Evolutionary conservation across 2,797 vertebrate genomes (phyloP).

Genomic region (Moxostoma hubbsi): DNA sequence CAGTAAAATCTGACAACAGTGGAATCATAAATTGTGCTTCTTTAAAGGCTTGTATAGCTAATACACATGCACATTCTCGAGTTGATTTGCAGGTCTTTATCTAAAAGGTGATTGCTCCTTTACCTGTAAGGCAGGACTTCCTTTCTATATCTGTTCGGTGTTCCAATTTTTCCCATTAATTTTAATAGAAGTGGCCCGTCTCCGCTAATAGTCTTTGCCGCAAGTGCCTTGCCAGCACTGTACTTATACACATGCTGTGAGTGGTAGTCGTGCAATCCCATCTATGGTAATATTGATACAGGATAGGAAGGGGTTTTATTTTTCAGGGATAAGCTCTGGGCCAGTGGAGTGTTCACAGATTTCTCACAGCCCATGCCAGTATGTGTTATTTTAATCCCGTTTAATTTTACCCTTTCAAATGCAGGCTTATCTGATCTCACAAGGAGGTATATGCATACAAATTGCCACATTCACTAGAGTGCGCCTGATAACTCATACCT

Average conservation of each 20-base stretch:
- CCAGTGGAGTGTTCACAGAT: constrained; percentile 38
- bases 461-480: constrained; percentile 23
- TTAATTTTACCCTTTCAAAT: constrained; percentile 53
- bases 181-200: no score
- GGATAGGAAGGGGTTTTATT: constrained; percentile 44
- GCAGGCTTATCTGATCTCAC: constrained; percentile 39
- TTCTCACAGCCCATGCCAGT: constrained; percentile 30
- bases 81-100: no score
- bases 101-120: no score
- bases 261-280: neutral
- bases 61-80: no score
- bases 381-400: constrained; percentile 54
- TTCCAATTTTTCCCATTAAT: no score
- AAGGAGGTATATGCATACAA: constrained; percentile 20
- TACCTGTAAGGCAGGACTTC: no score
- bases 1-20: no score
- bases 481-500: neutral
- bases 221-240: constrained; percentile 19
- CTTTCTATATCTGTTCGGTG: no score
- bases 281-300: constrained; percentile 42
- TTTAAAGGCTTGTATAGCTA: no score
- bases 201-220: neutral
- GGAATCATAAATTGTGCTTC: no score
- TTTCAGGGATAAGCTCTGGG: constrained; percentile 49
- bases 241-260: constrained; percentile 23